Conservation (phyloP, 2,888 invertebrate species). For the Enoplolaimus lenunculus region DNA sequence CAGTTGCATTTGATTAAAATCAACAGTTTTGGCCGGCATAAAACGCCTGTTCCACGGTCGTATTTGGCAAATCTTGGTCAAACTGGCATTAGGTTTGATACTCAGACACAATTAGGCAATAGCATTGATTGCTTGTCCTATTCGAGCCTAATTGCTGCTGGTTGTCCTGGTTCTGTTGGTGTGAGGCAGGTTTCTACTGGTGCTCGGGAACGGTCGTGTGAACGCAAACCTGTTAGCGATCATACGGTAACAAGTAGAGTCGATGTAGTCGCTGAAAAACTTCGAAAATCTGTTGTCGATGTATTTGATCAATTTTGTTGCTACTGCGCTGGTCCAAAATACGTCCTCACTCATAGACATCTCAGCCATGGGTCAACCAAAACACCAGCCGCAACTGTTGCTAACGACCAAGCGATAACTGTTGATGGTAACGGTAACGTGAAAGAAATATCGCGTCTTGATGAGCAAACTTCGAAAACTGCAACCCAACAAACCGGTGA, state of each 20-base stretch:
- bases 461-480: too few relatives aligned
- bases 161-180: too few relatives aligned
- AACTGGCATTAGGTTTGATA: not conserved
- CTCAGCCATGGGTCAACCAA: too few relatives aligned
- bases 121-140: too few relatives aligned
- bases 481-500: too few relatives aligned
- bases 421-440: too few relatives aligned
- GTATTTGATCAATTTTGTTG: not conserved
- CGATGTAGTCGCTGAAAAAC: not conserved
- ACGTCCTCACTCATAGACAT: not conserved
- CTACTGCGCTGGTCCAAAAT: not conserved
- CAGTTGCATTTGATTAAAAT: not conserved
- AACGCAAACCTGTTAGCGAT: too few relatives aligned
- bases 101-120: not conserved
- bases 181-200: too few relatives aligned
- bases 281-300: not conserved
- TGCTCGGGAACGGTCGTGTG: too few relatives aligned
- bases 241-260: not conserved
- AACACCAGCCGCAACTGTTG: not conserved
- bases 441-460: too few relatives aligned
- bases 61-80: not conserved
- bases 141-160: too few relatives aligned
- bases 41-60: not conserved
- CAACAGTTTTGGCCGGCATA: slow-evolving; percentile 5
- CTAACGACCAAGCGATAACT: not conserved